Evolutionary conservation across 2,888 invertebrate genomes (phyloP).

Genomic region (Crepidodera aurea): DNA sequence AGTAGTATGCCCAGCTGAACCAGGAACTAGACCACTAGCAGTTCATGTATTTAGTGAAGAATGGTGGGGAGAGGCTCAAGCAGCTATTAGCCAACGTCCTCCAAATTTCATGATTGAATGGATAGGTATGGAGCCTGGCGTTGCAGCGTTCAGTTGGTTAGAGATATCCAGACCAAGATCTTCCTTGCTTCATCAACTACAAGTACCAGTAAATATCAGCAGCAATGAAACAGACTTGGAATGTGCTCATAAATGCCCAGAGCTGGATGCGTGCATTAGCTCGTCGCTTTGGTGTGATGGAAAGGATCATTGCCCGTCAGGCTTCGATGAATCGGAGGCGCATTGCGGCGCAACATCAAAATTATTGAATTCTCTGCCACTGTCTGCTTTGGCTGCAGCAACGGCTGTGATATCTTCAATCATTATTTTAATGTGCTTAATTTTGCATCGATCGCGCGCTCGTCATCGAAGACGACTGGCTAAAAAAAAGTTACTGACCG

Average conservation of each 20-base stretch:
- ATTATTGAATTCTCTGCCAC: constrained; percentile 64
- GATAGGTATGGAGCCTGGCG: constrained; percentile 75
- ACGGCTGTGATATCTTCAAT: constrained; percentile 67
- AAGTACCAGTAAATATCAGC: constrained; percentile 63
- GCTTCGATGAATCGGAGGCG: constrained; percentile 76
- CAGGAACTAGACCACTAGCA: constrained; percentile 71
- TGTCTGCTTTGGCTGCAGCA: constrained; percentile 67
- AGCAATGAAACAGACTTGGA: constrained; percentile 66
- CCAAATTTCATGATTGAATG: constrained; percentile 74
- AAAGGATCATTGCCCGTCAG: constrained; percentile 70
- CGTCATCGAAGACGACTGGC: constrained; percentile 64
- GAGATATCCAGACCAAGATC: constrained; percentile 74
- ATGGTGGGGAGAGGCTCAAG: constrained; percentile 68
- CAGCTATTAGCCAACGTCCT: constrained; percentile 60
- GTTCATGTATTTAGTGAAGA: constrained; percentile 84
- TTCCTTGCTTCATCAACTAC: constrained; percentile 68
- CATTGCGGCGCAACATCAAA: constrained; percentile 69
- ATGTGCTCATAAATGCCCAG: constrained; percentile 72
- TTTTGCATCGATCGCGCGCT: constrained; percentile 67
- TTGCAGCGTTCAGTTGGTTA: constrained; percentile 81
- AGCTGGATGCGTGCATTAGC: constrained; percentile 81
- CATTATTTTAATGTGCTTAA: constrained; percentile 67
- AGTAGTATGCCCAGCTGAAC: constrained; percentile 78
- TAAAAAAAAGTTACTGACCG: constrained; percentile 64
- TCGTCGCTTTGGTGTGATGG: constrained; percentile 80